Percentiles rank a stretch among this genome's conserved stretches.
Conservation (phyloP, 2,797 vertebrate species). For the Tenualosa thibaudeaui region DNA sequence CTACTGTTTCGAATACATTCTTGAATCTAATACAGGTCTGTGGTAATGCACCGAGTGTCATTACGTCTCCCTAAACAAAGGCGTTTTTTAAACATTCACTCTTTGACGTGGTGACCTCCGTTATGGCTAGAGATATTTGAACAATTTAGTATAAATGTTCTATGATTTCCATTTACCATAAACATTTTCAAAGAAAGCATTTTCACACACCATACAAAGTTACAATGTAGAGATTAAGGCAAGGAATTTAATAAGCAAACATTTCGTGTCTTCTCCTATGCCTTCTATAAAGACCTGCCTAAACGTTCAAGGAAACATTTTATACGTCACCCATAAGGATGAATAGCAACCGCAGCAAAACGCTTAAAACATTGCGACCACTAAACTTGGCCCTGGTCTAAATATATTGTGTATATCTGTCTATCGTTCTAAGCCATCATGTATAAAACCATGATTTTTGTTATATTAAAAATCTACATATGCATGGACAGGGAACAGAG, state of each 20-base stretch:
- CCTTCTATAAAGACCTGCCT: neutral
- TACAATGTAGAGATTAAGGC: neutral
- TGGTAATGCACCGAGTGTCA: neutral
- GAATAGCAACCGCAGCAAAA: too few relatives aligned
- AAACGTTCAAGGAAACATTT: too few relatives aligned
- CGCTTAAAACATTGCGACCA: too few relatives aligned
- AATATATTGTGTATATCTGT: neutral
- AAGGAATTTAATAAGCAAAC: neutral
- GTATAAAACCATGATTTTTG: neutral
- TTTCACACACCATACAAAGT: neutral
- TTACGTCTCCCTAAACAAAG: neutral
- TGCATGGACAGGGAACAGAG: neutral
- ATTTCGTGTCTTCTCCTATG: neutral
- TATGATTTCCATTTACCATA: neutral
- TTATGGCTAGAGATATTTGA: neutral
- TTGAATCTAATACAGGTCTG: neutral
- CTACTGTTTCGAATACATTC: neutral
- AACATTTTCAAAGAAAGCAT: neutral
- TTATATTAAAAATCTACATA: neutral
- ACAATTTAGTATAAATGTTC: neutral
- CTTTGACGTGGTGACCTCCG: neutral
- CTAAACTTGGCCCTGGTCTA: too few relatives aligned
- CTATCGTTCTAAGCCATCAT: neutral
- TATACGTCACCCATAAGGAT: too few relatives aligned
- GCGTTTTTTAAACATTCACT: neutral